These are phyloP conservation scores for Chloroceryle aenea DNA, from an alignment of 2,113 vertebrate species.

Conservation along the genomic window DNA sequence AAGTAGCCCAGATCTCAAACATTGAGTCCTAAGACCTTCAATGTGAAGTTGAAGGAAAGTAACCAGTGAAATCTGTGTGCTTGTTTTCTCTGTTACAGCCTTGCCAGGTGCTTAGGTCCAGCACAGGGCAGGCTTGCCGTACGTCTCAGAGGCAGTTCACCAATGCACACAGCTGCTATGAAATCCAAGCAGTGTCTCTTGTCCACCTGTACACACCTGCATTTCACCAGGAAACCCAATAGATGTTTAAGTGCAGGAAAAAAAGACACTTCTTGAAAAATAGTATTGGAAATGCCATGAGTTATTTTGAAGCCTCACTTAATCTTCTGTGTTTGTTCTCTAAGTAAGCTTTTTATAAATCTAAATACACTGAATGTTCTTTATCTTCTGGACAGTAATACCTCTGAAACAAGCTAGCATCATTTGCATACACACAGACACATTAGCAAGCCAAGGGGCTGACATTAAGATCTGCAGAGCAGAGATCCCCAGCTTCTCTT, in stretches of 20 bases:
- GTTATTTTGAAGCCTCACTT: background rate
- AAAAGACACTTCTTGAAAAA: background rate
- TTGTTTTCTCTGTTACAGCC: background rate
- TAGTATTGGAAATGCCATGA: background rate
- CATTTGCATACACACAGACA: background rate
- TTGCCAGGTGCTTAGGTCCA: background rate
- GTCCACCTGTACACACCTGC: accelerated
- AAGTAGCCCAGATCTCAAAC: background rate
- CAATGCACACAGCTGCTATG: background rate
- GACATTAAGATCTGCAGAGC: background rate
- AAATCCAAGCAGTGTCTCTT: background rate
- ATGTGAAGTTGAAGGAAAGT: background rate
- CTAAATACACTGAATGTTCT: background rate
- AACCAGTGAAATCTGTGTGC: accelerated
- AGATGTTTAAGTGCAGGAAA: background rate
- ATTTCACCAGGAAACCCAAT: background rate
- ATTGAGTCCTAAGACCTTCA: background rate
- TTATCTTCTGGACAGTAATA: background rate
- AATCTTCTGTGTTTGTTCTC: background rate
- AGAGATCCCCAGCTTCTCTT: background rate
- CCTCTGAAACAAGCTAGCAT: background rate
- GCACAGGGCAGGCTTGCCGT: background rate
- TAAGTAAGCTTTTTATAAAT: background rate
- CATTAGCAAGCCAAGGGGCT: background rate
- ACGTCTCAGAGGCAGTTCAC: background rate